These are phyloP conservation scores for Dipus sagitta DNA, from an alignment of 2,797 vertebrate genomes.

Conservation along the genomic window DNA sequence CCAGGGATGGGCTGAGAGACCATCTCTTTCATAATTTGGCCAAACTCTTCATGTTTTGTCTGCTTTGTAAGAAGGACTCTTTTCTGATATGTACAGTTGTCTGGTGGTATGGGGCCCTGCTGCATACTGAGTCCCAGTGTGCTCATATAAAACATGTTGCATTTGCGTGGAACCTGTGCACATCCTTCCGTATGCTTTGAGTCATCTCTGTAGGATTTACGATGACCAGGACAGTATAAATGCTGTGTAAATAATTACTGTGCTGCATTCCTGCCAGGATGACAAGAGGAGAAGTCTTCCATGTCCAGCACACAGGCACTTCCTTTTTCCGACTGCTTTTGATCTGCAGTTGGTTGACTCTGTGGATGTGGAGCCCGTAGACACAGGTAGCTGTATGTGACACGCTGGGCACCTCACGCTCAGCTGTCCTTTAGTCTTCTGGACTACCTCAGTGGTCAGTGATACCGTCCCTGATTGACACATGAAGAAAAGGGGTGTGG, in stretches of 20 bases:
- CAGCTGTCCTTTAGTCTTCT: neutral
- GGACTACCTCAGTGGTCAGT: neutral
- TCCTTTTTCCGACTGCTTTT: neutral
- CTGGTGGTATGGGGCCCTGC: neutral
- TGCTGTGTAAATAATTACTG: neutral
- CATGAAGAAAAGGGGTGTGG: neutral
- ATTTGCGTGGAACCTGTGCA: neutral
- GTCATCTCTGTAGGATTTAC: neutral
- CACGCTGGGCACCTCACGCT: rapidly evolving
- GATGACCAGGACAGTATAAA: neutral
- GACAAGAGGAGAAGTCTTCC: neutral
- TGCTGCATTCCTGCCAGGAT: neutral
- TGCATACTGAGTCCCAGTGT: neutral
- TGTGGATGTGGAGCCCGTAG: neutral
- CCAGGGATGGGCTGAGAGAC: neutral
- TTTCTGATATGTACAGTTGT: neutral
- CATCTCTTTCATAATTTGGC: neutral
- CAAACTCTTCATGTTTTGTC: neutral
- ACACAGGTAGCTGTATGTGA: neutral
- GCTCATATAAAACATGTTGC: neutral
- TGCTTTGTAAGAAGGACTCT: neutral
- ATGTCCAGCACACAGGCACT: neutral
- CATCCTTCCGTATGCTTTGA: neutral
- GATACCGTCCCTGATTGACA: neutral
- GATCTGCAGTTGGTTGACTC: neutral